Evolutionary conservation across 2,797 vertebrate species (phyloP), one percentile per base, ranked within the genome.

Genomic region (Steatocranus sp.): DNA sequence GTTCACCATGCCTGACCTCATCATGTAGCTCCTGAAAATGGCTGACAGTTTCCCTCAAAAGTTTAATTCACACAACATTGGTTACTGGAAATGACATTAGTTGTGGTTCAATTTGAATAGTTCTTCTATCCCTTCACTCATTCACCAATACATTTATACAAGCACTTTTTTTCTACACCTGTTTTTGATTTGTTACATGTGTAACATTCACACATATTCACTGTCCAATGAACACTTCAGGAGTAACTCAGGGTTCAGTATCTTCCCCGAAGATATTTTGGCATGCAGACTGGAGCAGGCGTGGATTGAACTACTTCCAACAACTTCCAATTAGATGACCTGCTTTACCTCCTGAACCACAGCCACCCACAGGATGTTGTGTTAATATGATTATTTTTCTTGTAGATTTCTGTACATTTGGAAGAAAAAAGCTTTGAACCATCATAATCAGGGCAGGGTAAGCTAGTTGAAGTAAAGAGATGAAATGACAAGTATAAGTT

Each of bases 1-100:
- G 56, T 34, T 83, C 54, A 48, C 53, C 43, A 49, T 81, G 54
- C 76, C 27, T 84, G 18, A 58, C 46, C 54, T 75, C 68, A 68
- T 83, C 81, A 18, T 46, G 32, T 27, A 43, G 6, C 41, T 83
- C 18, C 36, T 70, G 34, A 82, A 76, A 83, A 61, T 76, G 56
- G 30, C 77, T 85, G 83, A 84, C 84, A 82, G 76, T 23, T 88
- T 83, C 53, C 79, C 50, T 85, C 8, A 76, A 49, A 75, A 66
- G 50, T 79, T 82, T 34, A 78, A 54, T 61, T 78, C 73, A 86
- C 53, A 50, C 75, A 68, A 66, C 34, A 34, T 79, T 51, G 83
- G 43, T 56, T 78, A 78, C 82, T 76, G 27, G 43, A 86, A 80
- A 27, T 76, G 49, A 20, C 73, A 81, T 75, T 78, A 79, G 75